Evolutionary conservation across 2,797 vertebrate genomes (phyloP).

Genomic region (Arnoldichthys spilopterus): DNA sequence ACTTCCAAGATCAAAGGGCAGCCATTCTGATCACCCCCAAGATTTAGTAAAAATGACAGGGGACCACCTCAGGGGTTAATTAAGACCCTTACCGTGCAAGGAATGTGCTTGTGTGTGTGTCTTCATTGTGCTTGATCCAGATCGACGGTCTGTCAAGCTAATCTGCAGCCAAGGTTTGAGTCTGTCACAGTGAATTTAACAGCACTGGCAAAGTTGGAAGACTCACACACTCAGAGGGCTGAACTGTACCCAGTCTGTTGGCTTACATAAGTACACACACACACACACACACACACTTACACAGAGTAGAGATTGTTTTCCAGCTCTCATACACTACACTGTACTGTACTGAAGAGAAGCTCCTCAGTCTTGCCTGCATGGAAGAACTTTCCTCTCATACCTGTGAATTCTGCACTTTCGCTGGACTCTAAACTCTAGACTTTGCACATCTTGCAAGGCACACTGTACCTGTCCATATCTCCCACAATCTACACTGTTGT

Average conservation of each 20-base stretch:
- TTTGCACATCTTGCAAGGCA: background rate
- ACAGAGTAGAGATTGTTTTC: background rate
- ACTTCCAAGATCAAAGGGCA: too few species aligned
- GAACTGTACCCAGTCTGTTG: background rate
- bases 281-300: background rate
- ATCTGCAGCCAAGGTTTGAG: slow-evolving; percentile 10
- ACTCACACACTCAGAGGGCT: background rate
- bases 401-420: background rate
- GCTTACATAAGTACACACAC: background rate
- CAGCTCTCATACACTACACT: background rate
- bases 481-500: too few species aligned
- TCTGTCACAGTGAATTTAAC: slow-evolving; percentile 6
- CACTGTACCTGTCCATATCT: too few species aligned
- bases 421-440: background rate
- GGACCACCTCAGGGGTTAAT: background rate
- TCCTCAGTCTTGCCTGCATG: background rate
- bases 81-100: background rate
- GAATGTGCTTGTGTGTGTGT: background rate
- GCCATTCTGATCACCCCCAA: too few species aligned
- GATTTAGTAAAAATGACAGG: background rate
- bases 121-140: background rate
- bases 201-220: background rate
- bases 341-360: background rate
- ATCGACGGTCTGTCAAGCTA: slow-evolving; percentile 1
- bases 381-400: background rate